Conservation (phyloP, 2,888 invertebrate species). For the Xylota segnis region DNA sequence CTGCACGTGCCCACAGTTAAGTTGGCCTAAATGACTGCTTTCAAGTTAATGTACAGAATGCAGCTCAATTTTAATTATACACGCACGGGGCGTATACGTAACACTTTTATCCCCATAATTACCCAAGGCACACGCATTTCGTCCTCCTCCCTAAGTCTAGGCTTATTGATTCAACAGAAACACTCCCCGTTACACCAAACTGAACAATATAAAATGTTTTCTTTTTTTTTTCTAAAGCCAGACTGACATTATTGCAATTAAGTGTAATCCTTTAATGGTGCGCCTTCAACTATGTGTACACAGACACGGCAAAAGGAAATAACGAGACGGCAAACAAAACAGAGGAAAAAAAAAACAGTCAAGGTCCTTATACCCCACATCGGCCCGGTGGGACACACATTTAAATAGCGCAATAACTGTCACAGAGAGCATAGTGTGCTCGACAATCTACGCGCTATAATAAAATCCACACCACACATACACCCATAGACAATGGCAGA, state of each 20-base stretch:
- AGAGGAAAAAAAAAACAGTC: background rate
- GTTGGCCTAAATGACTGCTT: constrained; percentile 4
- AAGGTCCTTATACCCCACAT: background rate
- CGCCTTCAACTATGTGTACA: constrained; percentile 9
- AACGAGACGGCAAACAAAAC: constrained; percentile 30
- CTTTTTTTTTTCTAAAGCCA: constrained; percentile 15
- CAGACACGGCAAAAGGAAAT: constrained; percentile 27
- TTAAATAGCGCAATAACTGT: constrained; percentile 52
- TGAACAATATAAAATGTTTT: constrained; percentile 18
- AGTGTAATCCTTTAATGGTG: constrained; percentile 62
- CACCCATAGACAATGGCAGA: constrained; percentile 36
- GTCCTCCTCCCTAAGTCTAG: background rate
- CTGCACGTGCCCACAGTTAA: background rate
- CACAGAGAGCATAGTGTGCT: background rate
- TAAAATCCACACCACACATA: constrained; percentile 8
- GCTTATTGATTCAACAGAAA: constrained; percentile 15
- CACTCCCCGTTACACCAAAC: background rate
- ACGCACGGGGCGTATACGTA: constrained; percentile 3
- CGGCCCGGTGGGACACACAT: constrained; percentile 13
- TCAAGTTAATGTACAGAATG: constrained; percentile 7
- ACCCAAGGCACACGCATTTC: background rate
- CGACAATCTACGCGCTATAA: constrained; percentile 1
- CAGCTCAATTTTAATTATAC: constrained; percentile 31
- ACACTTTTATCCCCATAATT: constrained; percentile 7
- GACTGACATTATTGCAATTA: constrained; percentile 56